These are phyloP conservation scores for Eupeodes luniger DNA, from an alignment of 2,888 invertebrate species.

Conservation along the genomic window DNA sequence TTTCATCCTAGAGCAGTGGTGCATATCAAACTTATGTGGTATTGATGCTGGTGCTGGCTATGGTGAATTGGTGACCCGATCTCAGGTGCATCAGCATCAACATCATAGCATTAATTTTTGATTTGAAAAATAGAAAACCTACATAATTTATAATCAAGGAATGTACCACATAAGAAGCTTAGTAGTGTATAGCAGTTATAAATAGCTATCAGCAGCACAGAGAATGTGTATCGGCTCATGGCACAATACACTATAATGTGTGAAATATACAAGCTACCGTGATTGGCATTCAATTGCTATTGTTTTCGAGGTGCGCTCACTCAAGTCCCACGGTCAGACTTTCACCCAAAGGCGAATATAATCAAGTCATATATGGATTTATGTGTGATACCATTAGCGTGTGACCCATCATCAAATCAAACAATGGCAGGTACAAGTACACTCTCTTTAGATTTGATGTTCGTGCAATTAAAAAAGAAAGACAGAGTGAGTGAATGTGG, in stretches of 20 bases:
- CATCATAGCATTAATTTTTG: conserved; percentile 45
- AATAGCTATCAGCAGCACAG: background rate
- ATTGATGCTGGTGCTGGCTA: background rate
- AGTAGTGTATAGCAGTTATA: background rate
- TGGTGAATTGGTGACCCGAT: conserved; percentile 41
- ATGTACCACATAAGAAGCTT: background rate
- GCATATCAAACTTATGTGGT: conserved; percentile 9
- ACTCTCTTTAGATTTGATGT: conserved; percentile 26
- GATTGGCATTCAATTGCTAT: conserved; percentile 75
- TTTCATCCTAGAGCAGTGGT: conserved; percentile 47
- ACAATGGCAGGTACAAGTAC: conserved; percentile 56
- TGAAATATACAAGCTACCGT: conserved; percentile 66
- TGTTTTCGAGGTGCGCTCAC: conserved; percentile 51
- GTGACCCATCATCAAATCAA: conserved; percentile 62
- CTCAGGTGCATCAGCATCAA: conserved; percentile 56
- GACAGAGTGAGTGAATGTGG: conserved; percentile 50
- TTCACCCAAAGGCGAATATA: conserved; percentile 70
- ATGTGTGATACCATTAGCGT: conserved; percentile 70
- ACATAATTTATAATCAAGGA: conserved; percentile 59
- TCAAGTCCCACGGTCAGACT: conserved; percentile 72
- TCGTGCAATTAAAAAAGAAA: conserved; percentile 42
- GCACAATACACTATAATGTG: conserved; percentile 61
- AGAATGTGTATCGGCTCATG: conserved; percentile 25
- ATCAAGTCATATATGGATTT: conserved; percentile 29
- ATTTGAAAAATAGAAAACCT: conserved; percentile 67